Base-by-base conservation (phyloP, 2,888 invertebrate species). In the Terebella lapidaria region DNA sequence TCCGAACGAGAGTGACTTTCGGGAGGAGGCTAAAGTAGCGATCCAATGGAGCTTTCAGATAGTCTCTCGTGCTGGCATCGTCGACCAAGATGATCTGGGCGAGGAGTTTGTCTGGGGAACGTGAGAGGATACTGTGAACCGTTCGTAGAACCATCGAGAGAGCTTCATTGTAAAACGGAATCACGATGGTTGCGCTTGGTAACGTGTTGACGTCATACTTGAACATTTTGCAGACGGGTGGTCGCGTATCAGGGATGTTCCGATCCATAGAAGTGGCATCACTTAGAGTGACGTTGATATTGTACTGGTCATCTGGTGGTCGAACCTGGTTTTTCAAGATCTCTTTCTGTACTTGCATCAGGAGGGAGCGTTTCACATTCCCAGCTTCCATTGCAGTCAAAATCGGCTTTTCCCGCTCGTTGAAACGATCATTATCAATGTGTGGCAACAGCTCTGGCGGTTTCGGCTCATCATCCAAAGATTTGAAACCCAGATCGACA, bases 111-210 rank as follows among this genome's bases (percentile, higher is more conserved):
- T 63, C 60, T 2, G 66, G 68, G 4, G 63, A 57, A 26, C 64
- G 54, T 25, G 58, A 58, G 47, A 68, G 63, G 27, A 68, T 46
- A 49, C 66, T 67, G 62, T 68, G 68, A 3, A 78, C 65, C 22
- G 77, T 76, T 27, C 65, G 51, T 30, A 67, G 52, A 1, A 65
- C 30, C 63, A 67, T 66, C 26, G 63, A 59, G 26, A 63, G 59
- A 22, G 65, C 67, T 57, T 67, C 67, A 57, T 67, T 66, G 58
- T 60, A 66, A 56, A 66, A 66, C 25, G 65, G 64, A 24, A 68
- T 65, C 30, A 68, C 54, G 24, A 68, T 62, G n/a, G 58, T 68
- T 22, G 59, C 64, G 27, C 54, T 67, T 10, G 67, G 65, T n/a
- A 68, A 58, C 3, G 28, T 56, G 5, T 29, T 0, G 10, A 57